Evolutionary conservation across 2,797 vertebrate species (phyloP), one percentile per base, ranked within the genome.

Genomic region (Jordanella pulchra): DNA sequence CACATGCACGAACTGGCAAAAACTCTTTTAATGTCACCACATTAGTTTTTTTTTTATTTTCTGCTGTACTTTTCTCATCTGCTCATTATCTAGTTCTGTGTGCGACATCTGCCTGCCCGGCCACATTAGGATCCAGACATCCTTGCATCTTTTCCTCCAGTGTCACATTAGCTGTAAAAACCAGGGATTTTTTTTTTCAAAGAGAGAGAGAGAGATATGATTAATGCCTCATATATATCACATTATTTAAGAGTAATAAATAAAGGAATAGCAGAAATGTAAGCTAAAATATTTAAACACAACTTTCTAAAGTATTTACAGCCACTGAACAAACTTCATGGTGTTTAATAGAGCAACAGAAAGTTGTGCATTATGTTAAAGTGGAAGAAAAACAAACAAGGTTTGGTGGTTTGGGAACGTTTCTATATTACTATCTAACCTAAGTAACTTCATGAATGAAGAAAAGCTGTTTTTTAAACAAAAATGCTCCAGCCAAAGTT

Each of bases 141-240:
- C 79, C 76, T 78, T 77, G 60, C 68, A 66, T 73, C 71, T 69
- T 63, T 32, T 75, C 69, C 70, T 83, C 71, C 78, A 78, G 80
- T 80, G 81, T 76, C n/a, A 54, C 1, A 51, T 79, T 79, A 65
- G 71, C 58, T 39, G 4, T 61, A 39, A n/a, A 21, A 18, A 61
- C 1, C 32, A 48, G 15, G 47, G 47, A 17, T 48, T 17, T 48
- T 18, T 17, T 5, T 58, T 32, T 60, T 39, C 30, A 60, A 18
- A 39, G 35, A 4, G 18, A 12, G 35, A 23, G 12, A 60, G 55
- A 58, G 28, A 58, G 11, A 32, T 18, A 21, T 21, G 7, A 11
- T 32, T 58, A 58, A 58, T 21, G 55, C 18, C 55, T 50, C 30
- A n/a, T 35, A 35, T 35, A 18, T 56, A 60, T 18, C 0, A 9